Evolutionary conservation across 2,888 invertebrate genomes (phyloP), one percentile per base, ranked within the genome.

Genomic region (Ametastegia equiseti): DNA sequence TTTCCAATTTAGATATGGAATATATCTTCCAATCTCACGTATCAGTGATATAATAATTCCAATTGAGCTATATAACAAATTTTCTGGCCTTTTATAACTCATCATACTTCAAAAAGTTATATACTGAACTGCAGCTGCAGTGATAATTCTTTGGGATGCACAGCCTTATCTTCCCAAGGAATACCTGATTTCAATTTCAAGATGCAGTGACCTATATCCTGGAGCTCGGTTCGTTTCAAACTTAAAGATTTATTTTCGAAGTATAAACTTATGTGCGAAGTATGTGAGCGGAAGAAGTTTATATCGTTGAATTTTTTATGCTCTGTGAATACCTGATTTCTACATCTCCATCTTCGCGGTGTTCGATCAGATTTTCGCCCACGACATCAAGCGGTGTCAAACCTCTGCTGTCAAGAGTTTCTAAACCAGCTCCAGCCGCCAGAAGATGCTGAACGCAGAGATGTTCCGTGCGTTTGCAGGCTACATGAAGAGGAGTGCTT

Each of bases 401-500:
- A 0, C 93, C 93, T 50, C 90, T 86, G 27, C 89, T 84, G 81
- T 94, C 94, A 1, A 87, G 86, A 11, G 92, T 87, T 82, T 92
- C 92, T 1, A 93, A 91, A 73, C 93, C 92, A 0, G 93, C 93
- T 0, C 93, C 93, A 13, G 93, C 92, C 0, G 92, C 92, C 15
- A 94, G 87, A 0, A 95, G 92, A 0, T 93, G 88, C 0, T 92
- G 87, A 0, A 93, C 93, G 87, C 94, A 93, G 67, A 93, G 92
- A 0, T 89, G 87, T 33, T 93, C 91, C 0, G 93, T 93, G 81
- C 93, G 92, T 1, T 93, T 92, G 19, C 93, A 92, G 0, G 95
- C 94, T 7, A 94, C 92, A 86, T 95, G 95, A 0, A 95, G 92
- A 0, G 95, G 93, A 0, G 94, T 94, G 92, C 94, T 94, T 2